Evolutionary conservation across 2,797 vertebrate species (phyloP).

Genomic region (Gephyroberyx darwinii): DNA sequence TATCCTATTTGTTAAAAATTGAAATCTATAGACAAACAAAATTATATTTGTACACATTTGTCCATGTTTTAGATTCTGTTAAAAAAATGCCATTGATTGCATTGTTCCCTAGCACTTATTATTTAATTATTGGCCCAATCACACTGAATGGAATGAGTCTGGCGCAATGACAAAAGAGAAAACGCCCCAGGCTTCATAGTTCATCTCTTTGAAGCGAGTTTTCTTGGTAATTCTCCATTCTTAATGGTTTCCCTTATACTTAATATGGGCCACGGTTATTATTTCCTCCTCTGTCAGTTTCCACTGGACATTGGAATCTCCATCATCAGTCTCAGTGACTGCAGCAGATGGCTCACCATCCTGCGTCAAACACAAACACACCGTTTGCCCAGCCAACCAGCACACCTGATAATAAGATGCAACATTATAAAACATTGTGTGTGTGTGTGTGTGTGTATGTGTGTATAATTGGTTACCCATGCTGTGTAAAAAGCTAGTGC

Average conservation of each 20-base stretch:
- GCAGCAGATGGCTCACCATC: conserved; percentile 61
- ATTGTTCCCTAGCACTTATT: conserved; percentile 45
- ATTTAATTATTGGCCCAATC: conserved; percentile 55
- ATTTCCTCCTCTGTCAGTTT: conserved; percentile 58
- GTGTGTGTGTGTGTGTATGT: conserved; percentile 8
- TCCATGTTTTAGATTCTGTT: conserved; percentile 2
- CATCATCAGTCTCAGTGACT: conserved; percentile 48
- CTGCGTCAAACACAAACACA: conserved; percentile 50
- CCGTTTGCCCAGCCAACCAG: conserved; percentile 45
- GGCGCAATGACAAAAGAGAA: conserved; percentile 46
- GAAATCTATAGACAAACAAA: no score
- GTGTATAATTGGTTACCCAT: neutral
- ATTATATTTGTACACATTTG: conserved; percentile 1
- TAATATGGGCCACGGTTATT: conserved; percentile 48
- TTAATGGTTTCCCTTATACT: conserved; percentile 64
- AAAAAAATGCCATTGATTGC: conserved; percentile 11
- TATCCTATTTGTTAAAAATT: conserved; percentile 14
- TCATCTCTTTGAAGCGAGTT: conserved; percentile 62
- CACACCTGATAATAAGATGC: conserved; percentile 25
- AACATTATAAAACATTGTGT: conserved; percentile 1
- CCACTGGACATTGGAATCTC: conserved; percentile 52
- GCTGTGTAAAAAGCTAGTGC: no score
- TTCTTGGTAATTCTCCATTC: conserved; percentile 53
- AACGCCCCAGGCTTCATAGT: conserved; percentile 42
- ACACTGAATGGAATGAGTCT: conserved; percentile 25